Conservation (phyloP, 2,888 invertebrate species). For the Euplagia quadripunctaria region DNA sequence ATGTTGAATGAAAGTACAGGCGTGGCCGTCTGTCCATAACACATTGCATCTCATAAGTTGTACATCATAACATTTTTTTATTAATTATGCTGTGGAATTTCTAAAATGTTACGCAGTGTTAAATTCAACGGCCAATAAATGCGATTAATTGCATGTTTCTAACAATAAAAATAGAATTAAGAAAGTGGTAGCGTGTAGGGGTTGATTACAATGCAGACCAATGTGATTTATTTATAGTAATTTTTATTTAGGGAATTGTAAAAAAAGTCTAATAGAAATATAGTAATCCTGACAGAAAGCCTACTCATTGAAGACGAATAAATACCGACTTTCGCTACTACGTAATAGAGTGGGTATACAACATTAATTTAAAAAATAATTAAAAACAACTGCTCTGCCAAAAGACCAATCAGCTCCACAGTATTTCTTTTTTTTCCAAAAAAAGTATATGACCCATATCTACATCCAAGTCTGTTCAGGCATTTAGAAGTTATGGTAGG, state of each 20-base stretch:
- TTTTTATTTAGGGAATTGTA: neutral
- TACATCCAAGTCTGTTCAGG: no score
- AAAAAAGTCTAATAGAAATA: neutral
- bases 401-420: no score
- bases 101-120: constrained; percentile 44
- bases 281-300: no score
- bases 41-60: constrained; percentile 41
- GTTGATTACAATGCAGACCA: neutral
- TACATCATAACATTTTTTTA: constrained; percentile 38
- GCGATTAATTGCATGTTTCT: constrained; percentile 35
- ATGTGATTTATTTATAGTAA: no score
- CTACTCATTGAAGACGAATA: no score
- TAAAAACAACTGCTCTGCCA: no score
- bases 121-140: constrained; percentile 45
- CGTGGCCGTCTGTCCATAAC: constrained; percentile 38
- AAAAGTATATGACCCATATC: no score
- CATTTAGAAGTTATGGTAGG: no score
- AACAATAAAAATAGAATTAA: constrained; percentile 10
- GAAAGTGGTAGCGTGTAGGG: constrained; percentile 3
- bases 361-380: no score
- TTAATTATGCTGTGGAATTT: constrained; percentile 41
- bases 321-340: no score
- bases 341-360: no score
- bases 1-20: constrained; percentile 47
- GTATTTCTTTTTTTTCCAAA: no score